Evolutionary conservation across 2,797 vertebrate species (phyloP), one percentile per base, ranked within the genome.

Genomic region (Malacoctenus gilli): DNA sequence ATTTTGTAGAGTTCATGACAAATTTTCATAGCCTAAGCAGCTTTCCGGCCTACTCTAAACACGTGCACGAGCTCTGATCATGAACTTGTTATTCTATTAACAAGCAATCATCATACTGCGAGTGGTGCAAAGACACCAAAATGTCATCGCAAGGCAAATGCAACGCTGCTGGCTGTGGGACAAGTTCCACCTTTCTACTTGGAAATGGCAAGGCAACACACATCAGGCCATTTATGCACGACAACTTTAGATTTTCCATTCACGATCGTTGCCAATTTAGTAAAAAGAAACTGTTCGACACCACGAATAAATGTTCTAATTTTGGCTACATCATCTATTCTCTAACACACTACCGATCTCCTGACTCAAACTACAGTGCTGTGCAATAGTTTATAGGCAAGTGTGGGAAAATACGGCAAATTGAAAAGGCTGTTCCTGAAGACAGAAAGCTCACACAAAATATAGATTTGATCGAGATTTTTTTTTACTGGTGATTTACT

Each of bases 311-410:
- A 55, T 22, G 34, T 59, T 55, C 13, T 44, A 59, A 54, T 46
- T 38, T 21, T 53, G 37, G 39, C 52, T 63, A 78, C 32, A 40
- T 69, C 8, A 47, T 64, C 25, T 75, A 77, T 22, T 57, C 35
- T 64, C 32, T 64, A 43, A 49, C 34, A 59, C 21, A 64, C 60
- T 50, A 70, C 20, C 37, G 25, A 61, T 31, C 43, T 43, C 14
- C 57, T 59, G 46, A 71, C 34, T 57, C 49, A 43, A 65, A 68
- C n/a, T 28, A n/a, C 25, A 5, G 25, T 9, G 25, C 25, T 28
- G 25, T 28, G 25, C 25, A 9, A 6, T 6, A 5, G 25, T 4
- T 28, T 9, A 5, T 5, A n/a, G 25, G 25, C 25, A 5, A 28
- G 25, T 5, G 5, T 28, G 6, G 2, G 1, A 28, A 28, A 28